Evolutionary conservation across 2,888 invertebrate species (phyloP).

Genomic region (Drosophila infuscata): DNA sequence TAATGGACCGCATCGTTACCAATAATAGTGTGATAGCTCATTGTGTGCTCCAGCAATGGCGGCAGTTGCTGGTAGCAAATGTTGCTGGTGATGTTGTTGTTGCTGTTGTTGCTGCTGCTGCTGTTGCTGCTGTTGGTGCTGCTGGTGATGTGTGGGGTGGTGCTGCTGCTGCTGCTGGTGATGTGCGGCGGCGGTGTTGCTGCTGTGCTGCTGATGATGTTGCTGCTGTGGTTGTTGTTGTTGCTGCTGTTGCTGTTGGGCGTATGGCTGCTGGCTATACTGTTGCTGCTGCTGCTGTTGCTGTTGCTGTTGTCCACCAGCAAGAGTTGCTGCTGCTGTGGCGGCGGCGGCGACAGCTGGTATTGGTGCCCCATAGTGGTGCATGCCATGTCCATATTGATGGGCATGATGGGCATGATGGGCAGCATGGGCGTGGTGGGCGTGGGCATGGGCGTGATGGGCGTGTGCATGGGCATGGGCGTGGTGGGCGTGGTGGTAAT

Average conservation of each 20-base stretch:
- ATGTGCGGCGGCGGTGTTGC: slow-evolving; percentile 60
- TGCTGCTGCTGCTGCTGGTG: slow-evolving; percentile 63
- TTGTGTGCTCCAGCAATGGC: slow-evolving; percentile 86
- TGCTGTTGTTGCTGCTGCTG: slow-evolving; percentile 62
- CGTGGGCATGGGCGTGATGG: slow-evolving; percentile 60
- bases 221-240: slow-evolving; percentile 60
- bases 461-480: slow-evolving; percentile 51
- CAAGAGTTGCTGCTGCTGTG: slow-evolving; percentile 67
- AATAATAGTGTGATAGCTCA: slow-evolving; percentile 92
- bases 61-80: slow-evolving; percentile 86
- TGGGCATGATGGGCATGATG: slow-evolving; percentile 51
- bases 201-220: slow-evolving; percentile 37
- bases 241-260: slow-evolving; percentile 61
- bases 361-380: slow-evolving; percentile 81
- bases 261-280: slow-evolving; percentile 79
- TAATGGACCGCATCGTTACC: slow-evolving; percentile 87
- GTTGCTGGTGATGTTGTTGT: slow-evolving; percentile 64
- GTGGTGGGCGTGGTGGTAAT: slow-evolving; percentile 85
- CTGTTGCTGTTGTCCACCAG: slow-evolving; percentile 52
- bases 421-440: slow-evolving; percentile 63
- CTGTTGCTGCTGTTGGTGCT: slow-evolving; percentile 62
- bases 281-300: slow-evolving; percentile 33
- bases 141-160: slow-evolving; percentile 57
- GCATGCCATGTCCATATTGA: slow-evolving; percentile 74
- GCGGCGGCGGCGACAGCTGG: slow-evolving; percentile 86